Conservation (phyloP, 2,888 invertebrate genomes). For the Caenorhabditis becei region DNA sequence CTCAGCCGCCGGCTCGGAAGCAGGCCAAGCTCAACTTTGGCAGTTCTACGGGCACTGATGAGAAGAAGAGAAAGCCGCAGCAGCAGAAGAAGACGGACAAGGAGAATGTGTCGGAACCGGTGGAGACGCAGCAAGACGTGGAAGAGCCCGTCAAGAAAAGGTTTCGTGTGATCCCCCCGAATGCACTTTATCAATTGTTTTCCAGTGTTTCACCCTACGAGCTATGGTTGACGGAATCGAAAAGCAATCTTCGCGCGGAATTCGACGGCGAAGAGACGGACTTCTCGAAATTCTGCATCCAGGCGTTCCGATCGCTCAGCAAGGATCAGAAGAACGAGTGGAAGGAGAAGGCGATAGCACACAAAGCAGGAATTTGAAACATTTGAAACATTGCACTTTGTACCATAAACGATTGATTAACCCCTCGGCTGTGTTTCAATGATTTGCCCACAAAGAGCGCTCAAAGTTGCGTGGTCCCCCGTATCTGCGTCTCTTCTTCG, state of each 20-base stretch:
- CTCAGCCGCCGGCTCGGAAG: slow-evolving; percentile 44
- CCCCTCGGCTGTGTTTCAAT: slow-evolving; percentile 14
- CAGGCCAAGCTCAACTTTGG: slow-evolving; percentile 64
- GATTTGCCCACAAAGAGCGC: slow-evolving; percentile 44
- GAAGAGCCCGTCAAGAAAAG: slow-evolving; percentile 40
- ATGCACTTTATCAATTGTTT: not conserved
- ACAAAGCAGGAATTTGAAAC: not conserved
- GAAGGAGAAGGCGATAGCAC: slow-evolving; percentile 40
- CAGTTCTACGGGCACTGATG: not conserved
- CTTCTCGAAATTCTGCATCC: slow-evolving; percentile 67
- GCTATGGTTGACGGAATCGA: slow-evolving; percentile 64
- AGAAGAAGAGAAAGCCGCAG: slow-evolving; percentile 10
- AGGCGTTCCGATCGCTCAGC: slow-evolving; percentile 62
- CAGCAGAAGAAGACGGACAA: slow-evolving; percentile 8
- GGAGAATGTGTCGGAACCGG: slow-evolving; percentile 11
- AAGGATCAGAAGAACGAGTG: slow-evolving; percentile 63
- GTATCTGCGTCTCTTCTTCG: slow-evolving; percentile 27
- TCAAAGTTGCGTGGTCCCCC: slow-evolving; percentile 19
- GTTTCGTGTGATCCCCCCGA: not conserved
- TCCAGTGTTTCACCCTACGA: slow-evolving; percentile 62
- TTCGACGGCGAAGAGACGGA: slow-evolving; percentile 60
- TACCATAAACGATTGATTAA: slow-evolving; percentile 38
- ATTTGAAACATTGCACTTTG: slow-evolving; percentile 26
- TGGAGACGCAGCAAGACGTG: not conserved
- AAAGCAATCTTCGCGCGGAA: slow-evolving; percentile 38